These are phyloP conservation scores for Drosophila bunnanda DNA, from an alignment of 2,888 invertebrate species.

Conservation along the genomic window DNA sequence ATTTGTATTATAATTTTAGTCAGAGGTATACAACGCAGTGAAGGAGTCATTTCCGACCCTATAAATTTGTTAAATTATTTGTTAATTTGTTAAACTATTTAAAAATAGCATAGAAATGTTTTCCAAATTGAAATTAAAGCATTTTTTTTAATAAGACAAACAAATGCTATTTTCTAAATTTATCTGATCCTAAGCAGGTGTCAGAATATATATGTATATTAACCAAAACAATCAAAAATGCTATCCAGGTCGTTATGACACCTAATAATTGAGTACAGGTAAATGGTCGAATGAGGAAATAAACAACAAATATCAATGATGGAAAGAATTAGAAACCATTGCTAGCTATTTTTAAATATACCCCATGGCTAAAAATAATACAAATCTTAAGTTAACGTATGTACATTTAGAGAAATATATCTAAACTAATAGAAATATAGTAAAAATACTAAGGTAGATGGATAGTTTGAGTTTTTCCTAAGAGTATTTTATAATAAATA, in stretches of 20 bases:
- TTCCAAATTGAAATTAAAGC: no score
- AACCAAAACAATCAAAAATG: background rate
- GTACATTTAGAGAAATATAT: background rate
- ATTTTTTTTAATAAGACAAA: background rate
- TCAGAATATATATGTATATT: background rate
- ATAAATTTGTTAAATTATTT: no score
- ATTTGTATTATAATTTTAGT: no score
- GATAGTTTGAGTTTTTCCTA: no score
- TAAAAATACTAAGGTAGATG: no score
- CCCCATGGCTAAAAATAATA: background rate
- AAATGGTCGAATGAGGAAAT: background rate
- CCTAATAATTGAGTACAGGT: background rate
- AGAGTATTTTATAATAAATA: no score
- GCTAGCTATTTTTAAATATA: background rate
- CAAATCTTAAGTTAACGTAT: background rate
- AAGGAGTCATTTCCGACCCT: no score
- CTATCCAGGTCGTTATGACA: slow-evolving; percentile 7
- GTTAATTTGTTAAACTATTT: no score
- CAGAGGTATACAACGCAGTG: no score
- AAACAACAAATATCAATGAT: background rate
- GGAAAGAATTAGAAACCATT: background rate
- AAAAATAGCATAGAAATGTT: no score
- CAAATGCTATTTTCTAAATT: slow-evolving; percentile 1
- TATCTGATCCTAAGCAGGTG: slow-evolving; percentile 7
- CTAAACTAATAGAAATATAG: background rate